Conservation (phyloP, 2,113 vertebrate species). For the Penelope pileata region DNA sequence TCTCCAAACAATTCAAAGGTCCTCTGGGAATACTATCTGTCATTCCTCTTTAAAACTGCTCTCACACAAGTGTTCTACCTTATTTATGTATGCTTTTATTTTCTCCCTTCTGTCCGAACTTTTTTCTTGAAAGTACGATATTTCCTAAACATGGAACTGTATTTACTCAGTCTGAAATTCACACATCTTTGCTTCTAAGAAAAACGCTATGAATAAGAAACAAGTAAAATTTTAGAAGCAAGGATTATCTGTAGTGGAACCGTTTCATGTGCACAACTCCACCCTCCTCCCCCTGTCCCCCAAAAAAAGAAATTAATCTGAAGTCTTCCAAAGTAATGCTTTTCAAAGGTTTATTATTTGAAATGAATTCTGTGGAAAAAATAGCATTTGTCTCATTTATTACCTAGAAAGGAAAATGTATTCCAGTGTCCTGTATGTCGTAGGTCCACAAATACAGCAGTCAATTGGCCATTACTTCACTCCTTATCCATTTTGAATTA, state of each 20-base stretch:
- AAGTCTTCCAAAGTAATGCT: conserved; percentile 5
- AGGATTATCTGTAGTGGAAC: conserved; percentile 1
- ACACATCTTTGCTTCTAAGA: background rate
- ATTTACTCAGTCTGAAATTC: conserved; percentile 1
- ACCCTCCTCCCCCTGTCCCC: no score
- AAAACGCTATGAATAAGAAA: conserved; percentile 24
- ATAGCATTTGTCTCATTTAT: background rate
- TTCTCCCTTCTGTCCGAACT: background rate
- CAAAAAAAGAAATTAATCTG: background rate
- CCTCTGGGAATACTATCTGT: background rate
- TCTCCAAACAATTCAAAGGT: background rate
- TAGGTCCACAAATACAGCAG: background rate
- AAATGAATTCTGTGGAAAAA: background rate
- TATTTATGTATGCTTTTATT: background rate
- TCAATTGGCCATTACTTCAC: background rate
- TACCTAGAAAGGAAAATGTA: background rate
- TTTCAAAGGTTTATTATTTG: conserved; percentile 12
- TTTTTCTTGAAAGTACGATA: background rate
- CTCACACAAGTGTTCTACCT: background rate
- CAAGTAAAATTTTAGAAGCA: conserved; percentile 37
- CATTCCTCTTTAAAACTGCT: background rate
- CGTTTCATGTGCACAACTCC: background rate
- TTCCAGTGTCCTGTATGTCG: background rate
- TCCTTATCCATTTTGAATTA: background rate
- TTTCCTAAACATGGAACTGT: background rate